Percentiles rank a stretch among this genome's conserved stretches.
Conservation (phyloP, 2,113 vertebrate species). For the Crotalus viridis region DNA sequence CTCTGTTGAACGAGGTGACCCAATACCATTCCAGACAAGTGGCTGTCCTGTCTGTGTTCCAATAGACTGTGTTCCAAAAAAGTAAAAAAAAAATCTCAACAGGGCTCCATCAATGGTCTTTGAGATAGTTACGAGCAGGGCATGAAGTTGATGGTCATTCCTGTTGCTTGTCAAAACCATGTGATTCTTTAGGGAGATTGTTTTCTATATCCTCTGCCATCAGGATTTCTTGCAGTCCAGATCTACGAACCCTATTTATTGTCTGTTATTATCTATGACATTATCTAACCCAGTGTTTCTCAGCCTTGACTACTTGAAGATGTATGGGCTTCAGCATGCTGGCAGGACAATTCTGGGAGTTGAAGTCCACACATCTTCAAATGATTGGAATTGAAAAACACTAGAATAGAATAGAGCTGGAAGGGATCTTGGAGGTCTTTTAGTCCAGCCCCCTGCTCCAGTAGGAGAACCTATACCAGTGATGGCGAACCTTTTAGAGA, state of each 20-base stretch:
- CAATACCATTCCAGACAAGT: too few relatives aligned
- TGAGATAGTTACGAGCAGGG: background rate
- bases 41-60: too few relatives aligned
- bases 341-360: background rate
- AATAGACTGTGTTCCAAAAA: too few relatives aligned
- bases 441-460: too few relatives aligned
- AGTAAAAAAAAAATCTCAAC: background rate
- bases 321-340: background rate
- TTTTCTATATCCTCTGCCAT: background rate
- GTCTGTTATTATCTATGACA: background rate
- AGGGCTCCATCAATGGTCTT: background rate
- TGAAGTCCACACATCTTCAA: background rate
- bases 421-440: too few relatives aligned
- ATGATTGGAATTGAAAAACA: background rate
- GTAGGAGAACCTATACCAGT: too few relatives aligned
- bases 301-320: background rate
- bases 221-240: background rate
- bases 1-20: too few relatives aligned
- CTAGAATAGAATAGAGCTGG: too few relatives aligned
- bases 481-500: too few relatives aligned
- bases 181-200: background rate
- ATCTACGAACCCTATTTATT: background rate
- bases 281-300: background rate
- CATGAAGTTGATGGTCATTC: background rate
- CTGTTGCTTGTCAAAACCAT: background rate